phyloP scores from a whole-genome alignment of 1,140 invertebrate genomes.

The Zaprionus nigranus region DNA sequence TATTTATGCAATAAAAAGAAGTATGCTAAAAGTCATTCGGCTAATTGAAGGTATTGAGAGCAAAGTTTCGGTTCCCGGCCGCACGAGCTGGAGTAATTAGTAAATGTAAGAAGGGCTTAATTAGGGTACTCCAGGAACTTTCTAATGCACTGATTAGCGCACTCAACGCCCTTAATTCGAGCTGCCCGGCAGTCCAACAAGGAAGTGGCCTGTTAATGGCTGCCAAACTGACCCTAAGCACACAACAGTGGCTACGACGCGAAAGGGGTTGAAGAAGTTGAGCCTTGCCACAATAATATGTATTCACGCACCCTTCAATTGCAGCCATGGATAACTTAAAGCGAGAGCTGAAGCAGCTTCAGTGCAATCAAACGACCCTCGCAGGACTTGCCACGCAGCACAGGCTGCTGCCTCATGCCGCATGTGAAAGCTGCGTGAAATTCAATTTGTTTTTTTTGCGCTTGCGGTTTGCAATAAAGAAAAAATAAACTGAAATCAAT shows the following conservation, averaged over 20 bases:
- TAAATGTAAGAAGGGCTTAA: slow-evolving; percentile 40
- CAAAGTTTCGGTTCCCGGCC: slow-evolving; percentile 26
- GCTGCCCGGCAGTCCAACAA: not conserved
- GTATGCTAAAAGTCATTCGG: slow-evolving; percentile 48
- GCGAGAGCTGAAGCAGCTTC: not conserved
- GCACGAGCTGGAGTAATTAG: slow-evolving; percentile 23
- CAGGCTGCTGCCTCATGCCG: not conserved
- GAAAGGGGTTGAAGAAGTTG: not conserved
- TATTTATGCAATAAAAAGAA: slow-evolving; percentile 70
- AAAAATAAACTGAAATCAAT: not conserved
- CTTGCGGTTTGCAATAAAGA: not conserved
- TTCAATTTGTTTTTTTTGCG: slow-evolving; percentile 21
- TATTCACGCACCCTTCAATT: not conserved
- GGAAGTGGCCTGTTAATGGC: not conserved
- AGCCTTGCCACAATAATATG: not conserved
- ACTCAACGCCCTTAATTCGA: slow-evolving; percentile 10
- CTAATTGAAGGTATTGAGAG: slow-evolving; percentile 56
- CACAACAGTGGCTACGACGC: not conserved
- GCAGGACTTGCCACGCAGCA: not conserved
- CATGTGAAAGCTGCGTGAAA: slow-evolving; percentile 13
- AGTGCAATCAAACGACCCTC: not conserved
- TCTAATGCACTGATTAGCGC: slow-evolving; percentile 39
- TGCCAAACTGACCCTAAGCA: not conserved
- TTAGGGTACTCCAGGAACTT: slow-evolving; percentile 54
- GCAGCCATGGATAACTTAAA: not conserved